Evolutionary conservation across 2,797 vertebrate genomes (phyloP).

Genomic region (Hydrophis major): DNA sequence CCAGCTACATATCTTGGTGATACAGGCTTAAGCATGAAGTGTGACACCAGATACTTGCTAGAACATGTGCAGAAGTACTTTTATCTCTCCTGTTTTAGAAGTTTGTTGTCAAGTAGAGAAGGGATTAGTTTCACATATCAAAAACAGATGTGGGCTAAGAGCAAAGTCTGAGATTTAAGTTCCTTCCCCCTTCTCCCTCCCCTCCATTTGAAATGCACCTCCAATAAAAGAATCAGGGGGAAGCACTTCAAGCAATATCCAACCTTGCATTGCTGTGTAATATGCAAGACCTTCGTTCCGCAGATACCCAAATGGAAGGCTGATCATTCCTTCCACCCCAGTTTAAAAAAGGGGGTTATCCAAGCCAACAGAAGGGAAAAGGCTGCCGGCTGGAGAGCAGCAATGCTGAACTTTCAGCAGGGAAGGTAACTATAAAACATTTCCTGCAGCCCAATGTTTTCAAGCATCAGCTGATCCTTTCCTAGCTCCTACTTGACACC

Average conservation of each 20-base stretch:
- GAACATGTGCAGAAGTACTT: slow-evolving; percentile 61
- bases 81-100: slow-evolving; percentile 40
- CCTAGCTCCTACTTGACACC: slow-evolving; percentile 76
- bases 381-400: slow-evolving; percentile 72
- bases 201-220: slow-evolving; percentile 13
- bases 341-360: slow-evolving; percentile 46
- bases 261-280: slow-evolving; percentile 50
- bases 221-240: slow-evolving; percentile 44
- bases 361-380: slow-evolving; percentile 71
- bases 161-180: not conserved
- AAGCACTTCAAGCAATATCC: slow-evolving; percentile 48
- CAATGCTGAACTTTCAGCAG: slow-evolving; percentile 64
- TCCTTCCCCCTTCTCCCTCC: slow-evolving; percentile 8
- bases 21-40: not conserved
- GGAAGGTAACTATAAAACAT: slow-evolving; percentile 79
- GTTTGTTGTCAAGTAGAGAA: slow-evolving; percentile 50
- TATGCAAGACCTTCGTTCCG: slow-evolving; percentile 59
- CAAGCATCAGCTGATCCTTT: slow-evolving; percentile 75
- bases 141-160: slow-evolving; percentile 40
- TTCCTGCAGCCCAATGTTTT: slow-evolving; percentile 79
- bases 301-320: slow-evolving; percentile 53
- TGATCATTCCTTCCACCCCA: slow-evolving; percentile 59
- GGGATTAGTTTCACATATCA: slow-evolving; percentile 49
- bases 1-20: slow-evolving; percentile 35
- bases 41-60: slow-evolving; percentile 54